These are phyloP conservation scores for Balanococcus diminutus DNA, from an alignment of 2,888 invertebrate species.

Conservation along the genomic window DNA sequence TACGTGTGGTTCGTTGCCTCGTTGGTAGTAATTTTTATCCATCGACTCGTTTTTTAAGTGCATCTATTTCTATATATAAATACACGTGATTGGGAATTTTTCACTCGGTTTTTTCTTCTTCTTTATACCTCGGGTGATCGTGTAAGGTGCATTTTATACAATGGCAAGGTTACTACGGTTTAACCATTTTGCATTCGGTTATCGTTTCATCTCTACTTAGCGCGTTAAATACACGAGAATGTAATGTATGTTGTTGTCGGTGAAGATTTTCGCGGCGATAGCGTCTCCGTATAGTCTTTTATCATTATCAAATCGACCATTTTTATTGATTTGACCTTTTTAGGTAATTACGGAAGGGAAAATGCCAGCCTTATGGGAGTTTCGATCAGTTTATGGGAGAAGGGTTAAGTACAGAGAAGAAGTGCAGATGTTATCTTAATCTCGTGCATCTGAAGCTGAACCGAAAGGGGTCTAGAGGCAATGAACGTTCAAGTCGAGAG, in stretches of 20 bases:
- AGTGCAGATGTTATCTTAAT: too few species aligned
- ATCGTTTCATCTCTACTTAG: not conserved
- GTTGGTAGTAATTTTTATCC: too few species aligned
- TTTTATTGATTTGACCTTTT: not conserved
- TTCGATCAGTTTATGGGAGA: not conserved
- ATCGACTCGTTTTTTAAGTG: not conserved
- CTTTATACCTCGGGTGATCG: not conserved
- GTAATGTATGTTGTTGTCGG: not conserved
- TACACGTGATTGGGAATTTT: not conserved
- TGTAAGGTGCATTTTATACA: not conserved
- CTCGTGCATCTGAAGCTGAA: not conserved
- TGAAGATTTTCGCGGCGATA: not conserved
- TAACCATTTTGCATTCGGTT: not conserved
- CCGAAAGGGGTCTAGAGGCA: not conserved
- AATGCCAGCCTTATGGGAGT: not conserved
- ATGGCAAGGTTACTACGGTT: not conserved
- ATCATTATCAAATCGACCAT: not conserved
- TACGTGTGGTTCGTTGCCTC: too few species aligned
- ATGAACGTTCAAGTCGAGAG: not conserved
- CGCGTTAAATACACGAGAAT: not conserved
- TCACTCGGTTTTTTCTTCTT: not conserved
- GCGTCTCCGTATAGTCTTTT: too few species aligned
- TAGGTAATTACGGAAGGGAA: not conserved
- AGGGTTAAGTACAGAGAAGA: not conserved
- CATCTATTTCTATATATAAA: not conserved